Percentiles rank a stretch among this genome's conserved stretches.
Evolutionary conservation across 2,797 vertebrate genomes (phyloP).

Genomic region (Bothrops alternatus): DNA sequence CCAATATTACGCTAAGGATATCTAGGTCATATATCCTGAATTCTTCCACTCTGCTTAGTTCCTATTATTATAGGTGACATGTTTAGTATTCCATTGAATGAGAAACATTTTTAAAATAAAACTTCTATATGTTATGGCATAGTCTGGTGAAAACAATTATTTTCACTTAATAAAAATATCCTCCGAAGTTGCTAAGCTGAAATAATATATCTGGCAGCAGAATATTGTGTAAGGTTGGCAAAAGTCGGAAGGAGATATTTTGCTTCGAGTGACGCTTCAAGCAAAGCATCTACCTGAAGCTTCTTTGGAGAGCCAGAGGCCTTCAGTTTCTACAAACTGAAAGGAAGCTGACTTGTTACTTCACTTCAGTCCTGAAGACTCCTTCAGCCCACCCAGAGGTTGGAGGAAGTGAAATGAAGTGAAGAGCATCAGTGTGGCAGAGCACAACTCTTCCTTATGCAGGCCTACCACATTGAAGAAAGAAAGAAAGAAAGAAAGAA

Average conservation of each 20-base stretch:
- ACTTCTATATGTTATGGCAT: background rate
- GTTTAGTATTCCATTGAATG: slow-evolving; percentile 15
- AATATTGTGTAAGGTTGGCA: background rate
- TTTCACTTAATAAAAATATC: slow-evolving; percentile 20
- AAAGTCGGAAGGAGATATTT: background rate
- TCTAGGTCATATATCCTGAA: slow-evolving; percentile 1
- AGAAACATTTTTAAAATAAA: background rate
- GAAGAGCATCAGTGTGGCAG: background rate
- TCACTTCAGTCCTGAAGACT: background rate
- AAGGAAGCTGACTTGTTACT: background rate
- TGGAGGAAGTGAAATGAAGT: background rate
- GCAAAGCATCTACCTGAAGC: background rate
- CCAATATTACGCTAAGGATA: background rate
- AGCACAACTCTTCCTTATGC: background rate
- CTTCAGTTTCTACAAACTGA: background rate
- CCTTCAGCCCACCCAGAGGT: background rate
- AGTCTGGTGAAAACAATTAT: slow-evolving; percentile 5
- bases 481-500: background rate
- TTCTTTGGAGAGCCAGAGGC: background rate
- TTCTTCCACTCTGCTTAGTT: background rate
- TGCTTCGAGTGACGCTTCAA: background rate
- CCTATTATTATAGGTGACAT: background rate
- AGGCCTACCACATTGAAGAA: background rate
- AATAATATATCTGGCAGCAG: slow-evolving; percentile 10
- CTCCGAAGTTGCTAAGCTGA: background rate